Evolutionary conservation across 2,113 vertebrate species (phyloP).

Genomic region (Zosterops borbonicus): DNA sequence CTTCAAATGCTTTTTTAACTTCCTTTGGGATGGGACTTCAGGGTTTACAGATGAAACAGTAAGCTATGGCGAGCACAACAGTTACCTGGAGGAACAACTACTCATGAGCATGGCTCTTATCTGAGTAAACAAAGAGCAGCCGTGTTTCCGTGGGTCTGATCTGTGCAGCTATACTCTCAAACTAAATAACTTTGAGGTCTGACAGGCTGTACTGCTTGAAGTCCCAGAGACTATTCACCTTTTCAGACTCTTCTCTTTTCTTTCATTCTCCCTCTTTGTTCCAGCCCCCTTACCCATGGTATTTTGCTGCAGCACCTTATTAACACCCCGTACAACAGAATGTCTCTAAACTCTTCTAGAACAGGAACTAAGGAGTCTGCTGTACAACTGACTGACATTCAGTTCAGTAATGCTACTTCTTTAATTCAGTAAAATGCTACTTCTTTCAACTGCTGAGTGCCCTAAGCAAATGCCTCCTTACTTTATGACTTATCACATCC

Average conservation of each 20-base stretch:
- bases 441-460: not conserved
- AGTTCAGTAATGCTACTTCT: not conserved
- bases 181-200: not conserved
- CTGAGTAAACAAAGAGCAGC: not conserved
- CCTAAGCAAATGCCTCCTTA: not conserved
- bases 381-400: not conserved
- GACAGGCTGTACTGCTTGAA: not conserved
- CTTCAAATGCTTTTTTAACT: not conserved
- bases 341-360: not conserved
- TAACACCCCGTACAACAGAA: not conserved
- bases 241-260: not conserved
- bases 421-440: not conserved
- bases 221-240: not conserved
- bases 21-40: not conserved
- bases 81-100: not conserved
- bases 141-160: not conserved
- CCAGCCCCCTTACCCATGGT: not conserved
- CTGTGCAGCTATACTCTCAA: not conserved
- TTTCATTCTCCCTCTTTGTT: not conserved
- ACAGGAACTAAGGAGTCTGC: not conserved
- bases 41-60: not conserved
- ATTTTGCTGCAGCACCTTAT: not conserved
- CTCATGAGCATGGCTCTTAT: accelerated
- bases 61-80: not conserved
- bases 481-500: not conserved